phyloP scores from a whole-genome alignment of 2,797 vertebrate genomes.

The Phrynocephalus vlangalii region DNA sequence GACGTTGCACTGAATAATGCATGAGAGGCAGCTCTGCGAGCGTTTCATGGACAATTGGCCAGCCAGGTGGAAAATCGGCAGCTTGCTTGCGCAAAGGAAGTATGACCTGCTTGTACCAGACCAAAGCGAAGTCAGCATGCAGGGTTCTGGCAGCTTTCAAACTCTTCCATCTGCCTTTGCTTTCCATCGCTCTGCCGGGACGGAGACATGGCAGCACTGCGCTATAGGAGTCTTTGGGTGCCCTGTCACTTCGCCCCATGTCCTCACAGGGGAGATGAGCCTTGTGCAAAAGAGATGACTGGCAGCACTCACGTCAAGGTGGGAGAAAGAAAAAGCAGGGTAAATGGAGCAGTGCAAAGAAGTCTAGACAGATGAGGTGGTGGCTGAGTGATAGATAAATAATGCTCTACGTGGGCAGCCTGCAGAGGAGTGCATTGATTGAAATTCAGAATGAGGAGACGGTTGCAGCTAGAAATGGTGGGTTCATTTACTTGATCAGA shows the following conservation, averaged over 20 bases:
- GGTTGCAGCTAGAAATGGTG: conserved; percentile 3
- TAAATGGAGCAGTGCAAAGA: neutral
- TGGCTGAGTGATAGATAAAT: conserved; percentile 9
- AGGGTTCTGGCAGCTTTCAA: neutral
- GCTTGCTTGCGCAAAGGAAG: conserved; percentile 2
- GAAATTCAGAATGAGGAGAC: conserved; percentile 22
- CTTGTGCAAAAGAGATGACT: conserved; percentile 30
- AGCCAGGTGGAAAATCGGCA: conserved; percentile 21
- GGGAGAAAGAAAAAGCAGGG: conserved; percentile 31
- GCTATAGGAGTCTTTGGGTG: neutral
- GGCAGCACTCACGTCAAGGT: conserved; percentile 41
- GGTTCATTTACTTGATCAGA: neutral
- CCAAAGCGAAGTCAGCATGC: neutral
- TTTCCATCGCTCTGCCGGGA: neutral
- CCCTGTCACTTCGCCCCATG: neutral
- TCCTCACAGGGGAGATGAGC: neutral
- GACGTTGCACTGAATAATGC: conserved; percentile 14
- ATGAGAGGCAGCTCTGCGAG: conserved; percentile 18
- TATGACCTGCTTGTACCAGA: neutral
- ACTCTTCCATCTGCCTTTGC: neutral
- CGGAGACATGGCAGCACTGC: neutral
- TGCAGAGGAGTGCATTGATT: neutral
- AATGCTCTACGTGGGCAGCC: conserved; percentile 31
- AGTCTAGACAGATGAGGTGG: conserved; percentile 16
- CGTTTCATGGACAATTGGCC: conserved; percentile 28